Evolutionary conservation across 2,888 invertebrate species (phyloP), one percentile per base, ranked within the genome.

Genomic region (Drosophila recens): DNA sequence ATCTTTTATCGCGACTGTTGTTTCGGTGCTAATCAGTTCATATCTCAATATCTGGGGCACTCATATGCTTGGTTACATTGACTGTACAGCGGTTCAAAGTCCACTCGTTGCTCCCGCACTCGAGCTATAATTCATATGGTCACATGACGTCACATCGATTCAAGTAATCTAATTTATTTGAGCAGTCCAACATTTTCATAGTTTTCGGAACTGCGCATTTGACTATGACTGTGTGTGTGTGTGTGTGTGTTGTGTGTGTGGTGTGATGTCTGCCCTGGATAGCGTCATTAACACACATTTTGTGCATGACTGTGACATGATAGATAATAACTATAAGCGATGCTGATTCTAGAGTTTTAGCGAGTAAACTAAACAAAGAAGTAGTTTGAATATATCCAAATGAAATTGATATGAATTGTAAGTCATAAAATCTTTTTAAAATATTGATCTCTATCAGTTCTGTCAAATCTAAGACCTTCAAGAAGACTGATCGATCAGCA

Each of bases 141-240:
- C 30, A 30, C 30, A 30, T 75, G 75, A 79, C 75, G 75, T 79
- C 75, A 76, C 68, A 33, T 8, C 13, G 20, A 40, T 78, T 52
- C 62, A 46, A 68, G 40, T 68, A 75, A 78, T 73, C 58, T 56
- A 42, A 75, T 72, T 76, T 52, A 43, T 67, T 33, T 34, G 51
- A 43, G 38, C 59, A 46, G 45, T 30, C 63, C 38, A 73, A 23
- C 8, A 52, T 17, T 13, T 46, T 51, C 4, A 3, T 43, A 33
- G 34, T 13, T 62, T 70, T 64, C 23, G 67, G 64, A 75, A 75
- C 73, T 75, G 61, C 75, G 75, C 79, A 75, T 73, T 76, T 76
- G 23, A 65, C 58, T 45, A 5, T 8, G 15, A 43, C 58, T 20
- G n/a, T 13, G 43, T 10, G 34, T 58, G 53, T 66, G 66, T 67